These are phyloP conservation scores for Anabas testudineus DNA, from an alignment of 2,797 vertebrate genomes.

Conservation along the genomic window DNA sequence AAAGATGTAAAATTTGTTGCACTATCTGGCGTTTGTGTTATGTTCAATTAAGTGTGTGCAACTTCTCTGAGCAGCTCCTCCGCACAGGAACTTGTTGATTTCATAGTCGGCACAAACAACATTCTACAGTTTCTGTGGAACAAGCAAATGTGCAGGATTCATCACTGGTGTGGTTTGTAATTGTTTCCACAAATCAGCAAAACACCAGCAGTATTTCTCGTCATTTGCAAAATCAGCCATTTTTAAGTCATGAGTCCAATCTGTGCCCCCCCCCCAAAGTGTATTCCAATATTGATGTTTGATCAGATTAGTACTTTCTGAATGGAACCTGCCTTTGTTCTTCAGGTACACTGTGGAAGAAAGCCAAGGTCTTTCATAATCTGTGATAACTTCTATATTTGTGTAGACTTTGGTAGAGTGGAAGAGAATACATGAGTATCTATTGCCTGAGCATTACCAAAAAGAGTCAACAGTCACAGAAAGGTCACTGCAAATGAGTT, in stretches of 20 bases:
- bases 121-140: not conserved
- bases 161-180: constrained; percentile 10
- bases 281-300: constrained; percentile 18
- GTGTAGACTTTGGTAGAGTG: not conserved
- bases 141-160: constrained; percentile 17
- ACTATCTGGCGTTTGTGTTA: constrained; percentile 1
- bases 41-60: not conserved
- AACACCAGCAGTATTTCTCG: constrained; percentile 10
- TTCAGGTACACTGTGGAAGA: constrained; percentile 4
- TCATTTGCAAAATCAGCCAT: constrained; percentile 11
- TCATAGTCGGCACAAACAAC: constrained; percentile 8
- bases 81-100: not conserved
- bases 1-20: constrained; percentile 4
- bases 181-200: constrained; percentile 29
- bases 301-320: constrained; percentile 24
- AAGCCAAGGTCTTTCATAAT: constrained; percentile 20
- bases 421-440: constrained; percentile 27
- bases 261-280: constrained; percentile 7
- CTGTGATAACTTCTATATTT: constrained; percentile 29
- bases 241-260: constrained; percentile 13
- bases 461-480: constrained; percentile 12
- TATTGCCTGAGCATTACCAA: constrained; percentile 23
- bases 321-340: constrained; percentile 29
- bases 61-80: constrained; percentile 21
- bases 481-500: constrained; percentile 42